These are phyloP conservation scores for Tanytarsus gracilentus DNA, from an alignment of 2,888 invertebrate genomes.

Conservation along the genomic window DNA sequence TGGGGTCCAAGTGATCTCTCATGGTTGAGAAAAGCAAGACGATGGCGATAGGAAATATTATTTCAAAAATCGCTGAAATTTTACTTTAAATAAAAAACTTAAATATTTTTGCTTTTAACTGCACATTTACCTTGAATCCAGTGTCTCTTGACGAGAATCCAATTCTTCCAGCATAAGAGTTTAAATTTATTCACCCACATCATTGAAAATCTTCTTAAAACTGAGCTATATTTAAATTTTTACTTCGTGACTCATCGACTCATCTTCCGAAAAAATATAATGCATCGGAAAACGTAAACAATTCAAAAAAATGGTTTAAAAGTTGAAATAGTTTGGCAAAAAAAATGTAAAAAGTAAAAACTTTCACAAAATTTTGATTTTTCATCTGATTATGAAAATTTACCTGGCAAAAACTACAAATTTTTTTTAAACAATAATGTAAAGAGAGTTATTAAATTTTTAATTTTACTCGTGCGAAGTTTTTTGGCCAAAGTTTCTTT, in stretches of 20 bases:
- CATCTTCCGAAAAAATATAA: too few relatives aligned
- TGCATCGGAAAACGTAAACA: too few relatives aligned
- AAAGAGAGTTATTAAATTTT: too few relatives aligned
- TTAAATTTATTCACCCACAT: not conserved
- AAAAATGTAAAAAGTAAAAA: too few relatives aligned
- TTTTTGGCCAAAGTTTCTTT: too few relatives aligned
- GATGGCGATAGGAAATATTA: not conserved
- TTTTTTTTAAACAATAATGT: too few relatives aligned
- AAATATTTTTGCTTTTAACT: not conserved
- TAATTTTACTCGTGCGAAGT: too few relatives aligned
- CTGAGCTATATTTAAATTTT: not conserved
- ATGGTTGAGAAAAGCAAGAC: not conserved
- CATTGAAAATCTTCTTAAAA: not conserved
- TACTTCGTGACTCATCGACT: not conserved
- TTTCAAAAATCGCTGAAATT: not conserved
- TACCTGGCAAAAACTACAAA: too few relatives aligned
- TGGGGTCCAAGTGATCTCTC: not conserved
- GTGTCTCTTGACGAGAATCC: conserved; percentile 7
- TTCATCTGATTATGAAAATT: too few relatives aligned
- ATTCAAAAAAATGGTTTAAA: too few relatives aligned
- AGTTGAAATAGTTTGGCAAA: too few relatives aligned
- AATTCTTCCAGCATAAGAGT: not conserved
- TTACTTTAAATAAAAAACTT: not conserved
- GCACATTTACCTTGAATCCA: not conserved
- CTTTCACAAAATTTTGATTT: too few relatives aligned